Conservation (phyloP, 2,888 invertebrate genomes). For the Caenorhabditis panamensis region DNA sequence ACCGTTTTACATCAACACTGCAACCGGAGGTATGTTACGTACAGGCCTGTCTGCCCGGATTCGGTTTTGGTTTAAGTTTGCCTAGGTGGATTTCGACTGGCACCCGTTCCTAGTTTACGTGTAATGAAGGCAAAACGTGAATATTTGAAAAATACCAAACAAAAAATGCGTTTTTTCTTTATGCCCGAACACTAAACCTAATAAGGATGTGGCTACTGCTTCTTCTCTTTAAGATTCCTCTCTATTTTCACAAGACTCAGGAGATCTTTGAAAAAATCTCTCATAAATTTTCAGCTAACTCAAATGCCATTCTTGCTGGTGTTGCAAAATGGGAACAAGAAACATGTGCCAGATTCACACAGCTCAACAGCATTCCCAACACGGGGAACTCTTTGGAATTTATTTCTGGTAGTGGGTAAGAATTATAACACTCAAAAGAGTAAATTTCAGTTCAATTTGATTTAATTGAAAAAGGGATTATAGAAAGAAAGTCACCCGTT, state of each 20-base stretch:
- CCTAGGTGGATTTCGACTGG: too few species aligned
- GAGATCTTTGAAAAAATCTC: too few species aligned
- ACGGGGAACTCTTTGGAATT: slow-evolving; percentile 65
- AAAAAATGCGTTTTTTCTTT: too few species aligned
- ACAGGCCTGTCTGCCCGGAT: too few species aligned
- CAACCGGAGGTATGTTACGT: slow-evolving; percentile 65
- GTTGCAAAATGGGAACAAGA: slow-evolving; percentile 72
- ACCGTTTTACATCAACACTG: slow-evolving; percentile 70
- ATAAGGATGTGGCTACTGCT: too few species aligned
- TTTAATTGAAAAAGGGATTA: not conserved
- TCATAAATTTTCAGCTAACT: slow-evolving; percentile 68
- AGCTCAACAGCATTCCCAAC: slow-evolving; percentile 41
- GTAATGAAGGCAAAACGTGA: too few species aligned
- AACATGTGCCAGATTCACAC: slow-evolving; percentile 75
- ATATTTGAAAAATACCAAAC: not conserved
- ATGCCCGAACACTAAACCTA: too few species aligned
- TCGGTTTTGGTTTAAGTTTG: too few species aligned
- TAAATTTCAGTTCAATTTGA: not conserved
- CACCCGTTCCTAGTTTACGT: too few species aligned
- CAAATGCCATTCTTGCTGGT: slow-evolving; percentile 71
- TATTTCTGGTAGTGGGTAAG: slow-evolving; percentile 69
- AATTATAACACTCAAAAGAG: not conserved
- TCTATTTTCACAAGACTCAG: too few species aligned
- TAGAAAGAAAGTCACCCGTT: not conserved
- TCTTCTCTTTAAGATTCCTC: too few species aligned